phyloP scores from a whole-genome alignment of 2,888 invertebrate genomes.

The Thyatira batis region DNA sequence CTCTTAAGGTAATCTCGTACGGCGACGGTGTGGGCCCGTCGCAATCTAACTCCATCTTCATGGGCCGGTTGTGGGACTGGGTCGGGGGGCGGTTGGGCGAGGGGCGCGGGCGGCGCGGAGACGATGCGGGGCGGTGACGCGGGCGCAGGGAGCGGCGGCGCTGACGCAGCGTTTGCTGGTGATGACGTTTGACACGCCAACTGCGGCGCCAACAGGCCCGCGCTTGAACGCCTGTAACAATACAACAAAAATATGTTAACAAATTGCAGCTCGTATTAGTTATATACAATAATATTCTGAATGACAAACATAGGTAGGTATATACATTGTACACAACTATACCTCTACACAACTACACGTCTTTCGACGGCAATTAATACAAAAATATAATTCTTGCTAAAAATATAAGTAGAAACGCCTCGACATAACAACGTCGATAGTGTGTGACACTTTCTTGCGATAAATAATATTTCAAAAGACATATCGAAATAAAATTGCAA shows the following conservation, averaged over 20 bases:
- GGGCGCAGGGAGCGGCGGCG: slow-evolving; percentile 56
- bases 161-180: slow-evolving; percentile 54
- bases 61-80: slow-evolving; percentile 66
- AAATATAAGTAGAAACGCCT: too few relatives aligned
- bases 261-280: not conserved
- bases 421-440: too few relatives aligned
- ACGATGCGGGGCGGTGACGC: slow-evolving; percentile 72
- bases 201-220: slow-evolving; percentile 72
- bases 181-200: slow-evolving; percentile 69
- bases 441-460: too few relatives aligned
- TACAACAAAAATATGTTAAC: slow-evolving; percentile 8
- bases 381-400: too few relatives aligned
- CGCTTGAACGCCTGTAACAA: slow-evolving; percentile 76
- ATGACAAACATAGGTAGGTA: too few relatives aligned
- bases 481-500: too few relatives aligned
- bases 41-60: slow-evolving; percentile 74
- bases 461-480: too few relatives aligned
- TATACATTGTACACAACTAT: too few relatives aligned
- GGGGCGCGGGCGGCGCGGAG: slow-evolving; percentile 57
- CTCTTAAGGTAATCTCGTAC: slow-evolving; percentile 86
- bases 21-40: slow-evolving; percentile 68
- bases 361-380: too few relatives aligned
- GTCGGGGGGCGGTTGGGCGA: slow-evolving; percentile 53
- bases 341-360: too few relatives aligned
- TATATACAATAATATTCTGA: not conserved